These are phyloP conservation scores for Ptilorrhoa leucosticta DNA, from an alignment of 2,113 vertebrate genomes.

Conservation along the genomic window DNA sequence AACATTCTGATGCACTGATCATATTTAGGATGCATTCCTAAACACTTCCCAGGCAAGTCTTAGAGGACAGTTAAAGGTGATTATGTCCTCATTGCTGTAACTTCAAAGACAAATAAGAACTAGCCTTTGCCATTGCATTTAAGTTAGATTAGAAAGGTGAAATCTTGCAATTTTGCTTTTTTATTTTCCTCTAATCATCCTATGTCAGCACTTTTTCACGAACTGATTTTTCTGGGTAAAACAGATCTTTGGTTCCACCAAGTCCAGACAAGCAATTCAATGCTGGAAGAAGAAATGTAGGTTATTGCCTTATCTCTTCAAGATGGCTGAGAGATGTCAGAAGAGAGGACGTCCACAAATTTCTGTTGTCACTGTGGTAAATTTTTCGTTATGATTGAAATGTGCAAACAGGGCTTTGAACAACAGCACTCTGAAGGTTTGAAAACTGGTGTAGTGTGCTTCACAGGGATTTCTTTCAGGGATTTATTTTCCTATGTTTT, in stretches of 20 bases:
- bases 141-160: background rate
- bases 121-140: background rate
- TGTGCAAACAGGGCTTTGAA: background rate
- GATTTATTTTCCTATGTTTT: background rate
- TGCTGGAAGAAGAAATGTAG: background rate
- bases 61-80: background rate
- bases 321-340: background rate
- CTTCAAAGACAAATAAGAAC: background rate
- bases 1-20: background rate
- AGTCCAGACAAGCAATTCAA: background rate
- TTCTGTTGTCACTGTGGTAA: background rate
- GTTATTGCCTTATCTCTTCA: background rate
- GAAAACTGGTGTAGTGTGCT: background rate
- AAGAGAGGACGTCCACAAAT: background rate
- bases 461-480: background rate
- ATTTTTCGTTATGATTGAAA: background rate
- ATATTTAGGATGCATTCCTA: background rate
- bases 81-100: background rate
- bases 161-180: background rate
- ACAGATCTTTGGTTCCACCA: background rate
- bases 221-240: background rate
- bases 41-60: background rate
- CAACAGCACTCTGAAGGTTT: background rate
- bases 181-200: background rate
- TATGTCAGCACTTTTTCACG: background rate